These are phyloP conservation scores for Hyalella azteca DNA, from an alignment of 2,888 invertebrate genomes.

Conservation along the genomic window DNA sequence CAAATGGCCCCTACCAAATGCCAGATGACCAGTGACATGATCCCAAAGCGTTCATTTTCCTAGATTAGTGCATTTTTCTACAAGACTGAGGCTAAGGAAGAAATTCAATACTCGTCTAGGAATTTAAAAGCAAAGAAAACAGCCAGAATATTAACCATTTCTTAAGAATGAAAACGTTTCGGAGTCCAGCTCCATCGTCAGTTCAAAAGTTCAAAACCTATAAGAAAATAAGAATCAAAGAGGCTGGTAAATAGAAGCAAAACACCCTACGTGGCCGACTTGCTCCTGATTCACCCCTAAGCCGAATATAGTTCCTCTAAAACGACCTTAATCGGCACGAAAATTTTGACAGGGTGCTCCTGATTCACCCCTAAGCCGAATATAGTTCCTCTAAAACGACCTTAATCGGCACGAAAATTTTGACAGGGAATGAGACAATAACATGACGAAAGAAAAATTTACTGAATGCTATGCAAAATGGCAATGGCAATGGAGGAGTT, in stretches of 20 bases:
- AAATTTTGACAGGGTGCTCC: background rate
- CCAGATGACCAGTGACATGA: background rate
- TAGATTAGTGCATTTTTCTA: background rate
- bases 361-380: background rate
- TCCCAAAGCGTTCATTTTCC: background rate
- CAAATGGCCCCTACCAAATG: background rate
- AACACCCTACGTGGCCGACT: no score
- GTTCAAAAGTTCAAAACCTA: background rate
- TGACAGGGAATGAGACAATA: background rate
- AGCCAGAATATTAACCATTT: background rate
- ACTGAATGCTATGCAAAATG: background rate
- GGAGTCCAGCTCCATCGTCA: background rate
- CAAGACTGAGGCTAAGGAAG: background rate
- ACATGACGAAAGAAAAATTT: background rate
- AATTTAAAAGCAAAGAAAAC: background rate
- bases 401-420: background rate
- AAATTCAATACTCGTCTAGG: no score
- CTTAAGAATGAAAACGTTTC: background rate
- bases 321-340: no score
- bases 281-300: no score
- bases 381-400: background rate
- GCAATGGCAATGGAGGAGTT: background rate
- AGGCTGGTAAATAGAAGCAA: no score
- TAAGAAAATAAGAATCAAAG: no score
- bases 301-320: no score